Conservation (phyloP, 1,140 invertebrate species). For the Drosophila azteca region DNA sequence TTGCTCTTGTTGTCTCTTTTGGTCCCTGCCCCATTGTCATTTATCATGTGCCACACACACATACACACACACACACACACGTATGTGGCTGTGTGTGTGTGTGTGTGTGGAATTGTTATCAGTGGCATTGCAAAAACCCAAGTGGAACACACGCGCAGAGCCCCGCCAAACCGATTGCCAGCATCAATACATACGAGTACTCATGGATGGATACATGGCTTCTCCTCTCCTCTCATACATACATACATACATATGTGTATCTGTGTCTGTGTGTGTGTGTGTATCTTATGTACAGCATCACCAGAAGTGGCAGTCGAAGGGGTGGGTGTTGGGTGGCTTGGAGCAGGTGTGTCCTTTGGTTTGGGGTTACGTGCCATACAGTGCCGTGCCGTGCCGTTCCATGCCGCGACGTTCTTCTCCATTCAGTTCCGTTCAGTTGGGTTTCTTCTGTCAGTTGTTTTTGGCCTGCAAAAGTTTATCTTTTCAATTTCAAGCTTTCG, state of each 20-base stretch:
- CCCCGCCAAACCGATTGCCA: constrained; percentile 70
- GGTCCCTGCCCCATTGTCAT: constrained; percentile 34
- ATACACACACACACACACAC: constrained; percentile 8
- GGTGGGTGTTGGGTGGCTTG: background rate
- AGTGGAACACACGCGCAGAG: constrained; percentile 64
- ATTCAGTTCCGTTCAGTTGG: constrained; percentile 2
- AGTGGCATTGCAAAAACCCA: constrained; percentile 67
- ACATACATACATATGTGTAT: background rate
- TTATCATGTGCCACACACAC: constrained; percentile 47
- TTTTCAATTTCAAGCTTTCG: constrained; percentile 71
- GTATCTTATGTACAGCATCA: constrained; percentile 20
- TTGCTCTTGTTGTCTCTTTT: no score
- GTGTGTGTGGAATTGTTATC: constrained; percentile 59
- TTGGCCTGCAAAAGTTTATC: constrained; percentile 76
- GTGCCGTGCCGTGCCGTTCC: no score
- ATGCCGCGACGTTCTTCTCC: background rate
- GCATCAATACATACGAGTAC: constrained; percentile 55
- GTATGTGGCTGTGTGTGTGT: background rate
- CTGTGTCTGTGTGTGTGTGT: constrained; percentile 1
- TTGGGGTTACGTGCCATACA: background rate
- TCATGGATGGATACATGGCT: constrained; percentile 1
- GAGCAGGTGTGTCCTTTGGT: constrained; percentile 25
- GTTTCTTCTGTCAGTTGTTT: constrained; percentile 47
- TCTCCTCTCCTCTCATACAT: no score
- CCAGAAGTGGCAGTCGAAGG: constrained; percentile 11